Percentiles rank a stretch among this genome's conserved stretches.
Evolutionary conservation across 2,888 invertebrate species (phyloP).

Genomic region (Orchesella flavescens): DNA sequence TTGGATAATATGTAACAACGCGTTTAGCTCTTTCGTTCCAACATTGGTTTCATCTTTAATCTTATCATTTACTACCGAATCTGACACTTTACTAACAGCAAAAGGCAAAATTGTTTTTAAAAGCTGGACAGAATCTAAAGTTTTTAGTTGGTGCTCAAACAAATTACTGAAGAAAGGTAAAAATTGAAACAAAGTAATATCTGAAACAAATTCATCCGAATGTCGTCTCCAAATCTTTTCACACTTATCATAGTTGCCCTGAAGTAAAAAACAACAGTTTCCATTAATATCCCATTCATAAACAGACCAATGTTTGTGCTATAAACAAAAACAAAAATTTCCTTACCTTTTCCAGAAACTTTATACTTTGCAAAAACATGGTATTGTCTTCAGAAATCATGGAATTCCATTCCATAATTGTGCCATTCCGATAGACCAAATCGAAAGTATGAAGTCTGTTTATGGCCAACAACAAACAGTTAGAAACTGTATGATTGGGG

Average conservation of each 20-base stretch:
- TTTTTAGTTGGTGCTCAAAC: slow-evolving; percentile 58
- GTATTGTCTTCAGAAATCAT: slow-evolving; percentile 65
- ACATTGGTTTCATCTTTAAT: background rate
- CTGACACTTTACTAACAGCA: slow-evolving; percentile 65
- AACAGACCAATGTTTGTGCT: background rate
- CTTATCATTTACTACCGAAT: background rate
- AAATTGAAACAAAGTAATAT: slow-evolving; percentile 55
- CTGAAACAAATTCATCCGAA: slow-evolving; percentile 67
- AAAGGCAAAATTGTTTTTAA: slow-evolving; percentile 65
- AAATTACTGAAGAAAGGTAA: slow-evolving; percentile 63
- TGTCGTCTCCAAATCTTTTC: slow-evolving; percentile 70
- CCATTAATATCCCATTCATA: background rate
- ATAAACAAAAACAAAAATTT: background rate
- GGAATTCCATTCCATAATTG: slow-evolving; percentile 66
- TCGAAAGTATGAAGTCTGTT: slow-evolving; percentile 70
- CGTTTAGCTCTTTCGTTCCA: slow-evolving; percentile 32
- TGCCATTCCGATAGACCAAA: slow-evolving; percentile 62
- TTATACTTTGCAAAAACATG: slow-evolving; percentile 66
- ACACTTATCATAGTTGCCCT: slow-evolving; percentile 65
- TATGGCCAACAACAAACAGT: slow-evolving; percentile 52
- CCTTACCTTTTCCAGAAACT: slow-evolving; percentile 67
- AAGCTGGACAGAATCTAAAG: slow-evolving; percentile 56
- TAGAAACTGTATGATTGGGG: slow-evolving; percentile 34
- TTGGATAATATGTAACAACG: slow-evolving; percentile 51
- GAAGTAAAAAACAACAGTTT: slow-evolving; percentile 7